Evolutionary conservation across 2,888 invertebrate species (phyloP), one percentile per base, ranked within the genome.

Genomic region (Blastobasis adustella): DNA sequence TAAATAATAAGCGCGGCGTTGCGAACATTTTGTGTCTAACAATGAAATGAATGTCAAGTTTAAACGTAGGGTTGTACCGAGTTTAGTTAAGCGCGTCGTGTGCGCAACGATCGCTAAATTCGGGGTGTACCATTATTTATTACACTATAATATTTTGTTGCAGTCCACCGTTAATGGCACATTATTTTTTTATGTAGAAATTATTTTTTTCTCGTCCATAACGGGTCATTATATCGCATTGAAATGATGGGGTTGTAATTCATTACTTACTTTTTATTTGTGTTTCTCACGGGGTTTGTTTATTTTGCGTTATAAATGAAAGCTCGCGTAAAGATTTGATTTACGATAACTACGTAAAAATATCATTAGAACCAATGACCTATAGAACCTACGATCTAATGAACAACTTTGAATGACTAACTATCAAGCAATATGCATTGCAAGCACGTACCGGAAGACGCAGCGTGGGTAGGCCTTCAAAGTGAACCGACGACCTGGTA

Each of bases 61-160:
- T 82, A 83, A 86, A 73, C 74, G 80, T 79, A 80, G 87, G 86
- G 87, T 82, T 86, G 82, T 73, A 40, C 69, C 73, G 69, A 77
- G 76, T 68, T 76, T 72, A 79, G 80, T 76, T 71, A 73, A 79
- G 76, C 82, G 81, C 62, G 72, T 64, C 75, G 76, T 76, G 76
- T 71, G 75, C 75, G 78, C 79, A 77, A 57, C 67, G 69, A 73
- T 67, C 73, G 73, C 78, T 73, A 75, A 82, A 84, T 82, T 79
- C 81, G 81, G 87, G 86, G 87, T 86, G 84, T 82, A 79, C 82
- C 78, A 76, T 88, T 79, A 87, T 87, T 88, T 88, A 88, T 87
- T 80, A 76, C 79, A 71, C 67, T 82, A 82, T 84, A 86, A 86
- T 85, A 85, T 86, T 86, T 83, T 76, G 85, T 76, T 80, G 76